Evolutionary conservation across 2,888 invertebrate genomes (phyloP).

Genomic region (Leucophenga montana): DNA sequence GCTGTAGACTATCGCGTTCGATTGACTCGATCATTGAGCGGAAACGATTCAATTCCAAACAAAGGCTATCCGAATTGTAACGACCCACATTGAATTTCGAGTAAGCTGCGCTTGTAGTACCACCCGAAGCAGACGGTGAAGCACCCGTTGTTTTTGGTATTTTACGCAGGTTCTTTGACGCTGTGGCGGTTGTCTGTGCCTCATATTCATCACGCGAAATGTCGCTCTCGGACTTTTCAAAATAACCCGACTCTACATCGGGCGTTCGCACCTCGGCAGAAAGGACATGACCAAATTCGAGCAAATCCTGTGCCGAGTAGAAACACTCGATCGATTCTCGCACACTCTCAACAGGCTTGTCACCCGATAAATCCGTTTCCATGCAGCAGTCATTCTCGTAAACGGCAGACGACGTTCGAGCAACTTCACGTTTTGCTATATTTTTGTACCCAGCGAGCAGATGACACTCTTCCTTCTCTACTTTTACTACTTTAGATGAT

Average conservation of each 20-base stretch:
- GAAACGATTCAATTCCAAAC: slow-evolving; percentile 59
- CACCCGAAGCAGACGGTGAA: slow-evolving; percentile 5
- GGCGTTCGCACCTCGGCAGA: slow-evolving; percentile 58
- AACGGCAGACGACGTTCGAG: slow-evolving; percentile 16
- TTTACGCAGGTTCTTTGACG: neutral
- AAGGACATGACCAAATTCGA: slow-evolving; percentile 61
- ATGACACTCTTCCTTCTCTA: neutral
- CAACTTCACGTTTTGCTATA: slow-evolving; percentile 17
- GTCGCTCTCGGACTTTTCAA: slow-evolving; percentile 66
- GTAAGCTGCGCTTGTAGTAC: too few species aligned
- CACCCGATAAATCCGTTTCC: neutral
- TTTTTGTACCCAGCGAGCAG: slow-evolving; percentile 18
- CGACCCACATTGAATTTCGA: slow-evolving; percentile 31
- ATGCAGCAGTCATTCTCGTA: slow-evolving; percentile 21
- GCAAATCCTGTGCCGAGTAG: slow-evolving; percentile 65
- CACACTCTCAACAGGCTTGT: slow-evolving; percentile 35
- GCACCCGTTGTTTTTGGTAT: neutral
- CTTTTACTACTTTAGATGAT: neutral
- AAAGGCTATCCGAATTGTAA: slow-evolving; percentile 58
- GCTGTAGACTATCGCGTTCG: slow-evolving; percentile 43
- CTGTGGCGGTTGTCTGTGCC: slow-evolving; percentile 26
- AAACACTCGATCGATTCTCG: slow-evolving; percentile 64
- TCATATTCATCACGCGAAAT: slow-evolving; percentile 63
- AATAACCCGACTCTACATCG: slow-evolving; percentile 66
- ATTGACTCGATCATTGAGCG: slow-evolving; percentile 58